phyloP scores from a whole-genome alignment of 2,888 invertebrate genomes.

The Buathra laborator region DNA sequence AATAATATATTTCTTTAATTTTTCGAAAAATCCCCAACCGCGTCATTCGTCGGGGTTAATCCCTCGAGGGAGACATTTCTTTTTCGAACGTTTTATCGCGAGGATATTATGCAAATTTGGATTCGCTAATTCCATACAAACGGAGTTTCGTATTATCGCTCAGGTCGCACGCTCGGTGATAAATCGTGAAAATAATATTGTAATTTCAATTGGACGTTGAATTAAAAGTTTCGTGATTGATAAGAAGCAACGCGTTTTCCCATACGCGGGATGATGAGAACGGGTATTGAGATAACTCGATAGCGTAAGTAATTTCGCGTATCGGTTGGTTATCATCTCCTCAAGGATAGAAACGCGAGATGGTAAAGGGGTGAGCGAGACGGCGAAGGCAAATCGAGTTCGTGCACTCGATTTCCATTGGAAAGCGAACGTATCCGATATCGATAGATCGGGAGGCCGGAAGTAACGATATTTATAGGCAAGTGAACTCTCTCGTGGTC shows the following conservation, averaged over 20 bases:
- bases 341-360: neutral
- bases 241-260: neutral
- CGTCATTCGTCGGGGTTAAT: too few relatives aligned
- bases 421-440: slow-evolving; percentile 60
- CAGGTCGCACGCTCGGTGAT: neutral
- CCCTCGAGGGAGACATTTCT: neutral
- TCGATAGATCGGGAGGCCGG: slow-evolving; percentile 58
- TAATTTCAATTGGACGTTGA: neutral
- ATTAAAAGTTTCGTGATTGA: neutral
- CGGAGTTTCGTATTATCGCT: neutral
- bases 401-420: slow-evolving; percentile 62
- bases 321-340: slow-evolving; percentile 15
- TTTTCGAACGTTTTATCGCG: neutral
- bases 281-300: slow-evolving; percentile 18
- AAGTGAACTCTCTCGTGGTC: slow-evolving; percentile 54
- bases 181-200: neutral
- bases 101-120: neutral
- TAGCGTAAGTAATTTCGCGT: slow-evolving; percentile 29
- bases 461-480: slow-evolving; percentile 64
- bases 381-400: slow-evolving; percentile 57
- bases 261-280: slow-evolving; percentile 8
- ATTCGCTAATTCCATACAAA: neutral
- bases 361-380: neutral
- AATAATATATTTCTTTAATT: too few relatives aligned
- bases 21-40: too few relatives aligned